A percentile compares a stretch with the other conserved stretches of the same genome.
phyloP scores from a whole-genome alignment of 2,888 invertebrate species.

The Zaprionus bogoriensis region DNA sequence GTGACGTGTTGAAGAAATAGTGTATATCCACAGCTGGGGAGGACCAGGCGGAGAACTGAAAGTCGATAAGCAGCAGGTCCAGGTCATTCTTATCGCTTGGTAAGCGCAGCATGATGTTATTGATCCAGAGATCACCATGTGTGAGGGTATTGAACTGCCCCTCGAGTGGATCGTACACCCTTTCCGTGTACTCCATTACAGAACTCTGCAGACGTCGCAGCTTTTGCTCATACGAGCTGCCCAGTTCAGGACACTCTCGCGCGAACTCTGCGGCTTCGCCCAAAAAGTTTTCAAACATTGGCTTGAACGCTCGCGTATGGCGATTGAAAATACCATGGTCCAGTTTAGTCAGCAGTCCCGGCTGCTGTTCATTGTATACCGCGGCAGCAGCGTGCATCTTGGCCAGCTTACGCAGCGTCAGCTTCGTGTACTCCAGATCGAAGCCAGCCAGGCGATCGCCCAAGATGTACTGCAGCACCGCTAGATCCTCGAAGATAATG shows the following conservation, averaged over 20 bases:
- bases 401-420: constrained; percentile 82
- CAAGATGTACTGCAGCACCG: constrained; percentile 50
- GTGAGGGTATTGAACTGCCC: constrained; percentile 66
- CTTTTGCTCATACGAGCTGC: constrained; percentile 71
- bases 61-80: constrained; percentile 79
- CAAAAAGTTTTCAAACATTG: constrained; percentile 66
- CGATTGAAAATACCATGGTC: constrained; percentile 80
- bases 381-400: constrained; percentile 84
- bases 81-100: constrained; percentile 18
- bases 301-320: constrained; percentile 63
- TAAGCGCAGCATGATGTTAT: constrained; percentile 77
- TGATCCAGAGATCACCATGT: constrained; percentile 81
- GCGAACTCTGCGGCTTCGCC: constrained; percentile 71
- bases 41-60: constrained; percentile 80
- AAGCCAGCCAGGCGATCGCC: constrained; percentile 77
- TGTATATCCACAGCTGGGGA: constrained; percentile 80
- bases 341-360: constrained; percentile 57
- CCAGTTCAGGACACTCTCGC: constrained; percentile 63
- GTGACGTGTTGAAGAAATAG: constrained; percentile 78
- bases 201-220: constrained; percentile 59
- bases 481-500: constrained; percentile 75
- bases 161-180: constrained; percentile 60
- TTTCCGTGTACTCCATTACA: constrained; percentile 75
- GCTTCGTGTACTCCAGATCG: constrained; percentile 81
- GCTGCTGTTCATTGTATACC: constrained; percentile 81